phyloP scores from a whole-genome alignment of 2,888 invertebrate genomes.

The Sericinus montela region DNA sequence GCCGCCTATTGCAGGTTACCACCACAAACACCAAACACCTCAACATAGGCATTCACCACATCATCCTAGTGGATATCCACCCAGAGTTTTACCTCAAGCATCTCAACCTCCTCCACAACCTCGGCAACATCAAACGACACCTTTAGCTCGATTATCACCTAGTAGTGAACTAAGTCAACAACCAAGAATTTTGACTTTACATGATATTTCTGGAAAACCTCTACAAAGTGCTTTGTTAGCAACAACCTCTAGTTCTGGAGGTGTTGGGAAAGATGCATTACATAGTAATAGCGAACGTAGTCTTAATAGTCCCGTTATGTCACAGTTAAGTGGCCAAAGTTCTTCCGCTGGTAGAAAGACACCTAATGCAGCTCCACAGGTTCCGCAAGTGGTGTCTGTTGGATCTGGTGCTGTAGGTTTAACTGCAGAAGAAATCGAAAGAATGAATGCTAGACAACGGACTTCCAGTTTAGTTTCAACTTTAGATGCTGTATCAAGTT shows the following conservation, averaged over 20 bases:
- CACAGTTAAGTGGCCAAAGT: conserved; percentile 92
- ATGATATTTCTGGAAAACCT: conserved; percentile 96
- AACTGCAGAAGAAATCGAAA: conserved; percentile 95
- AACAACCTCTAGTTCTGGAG: conserved; percentile 93
- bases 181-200: conserved; percentile 93
- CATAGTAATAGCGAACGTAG: conserved; percentile 95
- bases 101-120: conserved; percentile 84
- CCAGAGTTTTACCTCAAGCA: conserved; percentile 84
- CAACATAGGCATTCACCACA: conserved; percentile 89
- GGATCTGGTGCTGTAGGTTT: conserved; percentile 87
- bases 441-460: conserved; percentile 91
- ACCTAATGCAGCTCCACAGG: conserved; percentile 83
- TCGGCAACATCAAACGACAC: conserved; percentile 92
- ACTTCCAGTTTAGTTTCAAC: conserved; percentile 95
- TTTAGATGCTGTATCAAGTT: conserved; percentile 95
- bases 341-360: conserved; percentile 88
- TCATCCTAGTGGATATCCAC: conserved; percentile 86
- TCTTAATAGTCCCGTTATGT: conserved; percentile 95
- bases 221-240: conserved; percentile 93
- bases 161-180: conserved; percentile 96
- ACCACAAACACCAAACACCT: conserved; percentile 86
- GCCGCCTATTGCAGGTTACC: conserved; percentile 87
- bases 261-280: conserved; percentile 91
- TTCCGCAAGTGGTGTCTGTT: conserved; percentile 83
- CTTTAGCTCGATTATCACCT: conserved; percentile 92